Percentiles rank a stretch among this genome's conserved stretches.
Conservation (phyloP, 1,140 invertebrate genomes). For the Eurytemora carolleeae region DNA sequence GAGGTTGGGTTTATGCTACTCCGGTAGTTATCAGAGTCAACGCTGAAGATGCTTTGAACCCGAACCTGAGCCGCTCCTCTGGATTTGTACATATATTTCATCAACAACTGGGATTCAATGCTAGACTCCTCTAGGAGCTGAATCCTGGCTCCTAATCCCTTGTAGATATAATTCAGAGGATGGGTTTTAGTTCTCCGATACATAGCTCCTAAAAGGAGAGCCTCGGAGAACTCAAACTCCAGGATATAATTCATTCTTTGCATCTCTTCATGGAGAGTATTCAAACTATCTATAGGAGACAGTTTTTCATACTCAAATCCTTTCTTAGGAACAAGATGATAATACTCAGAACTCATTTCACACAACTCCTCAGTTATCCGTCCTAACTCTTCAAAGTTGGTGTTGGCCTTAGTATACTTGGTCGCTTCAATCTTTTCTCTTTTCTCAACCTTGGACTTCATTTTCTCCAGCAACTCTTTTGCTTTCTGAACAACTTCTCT, state of each 20-base stretch:
- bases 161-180: slow-evolving; percentile 30
- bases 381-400: too few relatives aligned
- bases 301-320: slow-evolving; percentile 28
- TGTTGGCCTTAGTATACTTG: not conserved
- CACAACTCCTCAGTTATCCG: slow-evolving; percentile 22
- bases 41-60: not conserved
- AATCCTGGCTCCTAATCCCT: slow-evolving; percentile 24
- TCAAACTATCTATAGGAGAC: slow-evolving; percentile 23
- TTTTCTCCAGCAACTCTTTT: slow-evolving; percentile 15
- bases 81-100: slow-evolving; percentile 28
- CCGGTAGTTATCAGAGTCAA: too few relatives aligned
- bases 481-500: slow-evolving; percentile 18
- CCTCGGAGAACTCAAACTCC: slow-evolving; percentile 26
- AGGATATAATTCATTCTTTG: slow-evolving; percentile 24
- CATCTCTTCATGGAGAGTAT: slow-evolving; percentile 22
- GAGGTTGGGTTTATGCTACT: not conserved
- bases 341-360: slow-evolving; percentile 30
- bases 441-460: not conserved
- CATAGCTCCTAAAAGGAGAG: slow-evolving; percentile 27
- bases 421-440: not conserved
- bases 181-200: slow-evolving; percentile 23
- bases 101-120: slow-evolving; percentile 27
- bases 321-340: slow-evolving; percentile 27
- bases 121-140: slow-evolving; percentile 22
- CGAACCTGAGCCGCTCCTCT: slow-evolving; percentile 18